A percentile compares a stretch with the other conserved stretches of the same genome.
Evolutionary conservation across 2,888 invertebrate species (phyloP).

Genomic region (Lycia hirtaria): DNA sequence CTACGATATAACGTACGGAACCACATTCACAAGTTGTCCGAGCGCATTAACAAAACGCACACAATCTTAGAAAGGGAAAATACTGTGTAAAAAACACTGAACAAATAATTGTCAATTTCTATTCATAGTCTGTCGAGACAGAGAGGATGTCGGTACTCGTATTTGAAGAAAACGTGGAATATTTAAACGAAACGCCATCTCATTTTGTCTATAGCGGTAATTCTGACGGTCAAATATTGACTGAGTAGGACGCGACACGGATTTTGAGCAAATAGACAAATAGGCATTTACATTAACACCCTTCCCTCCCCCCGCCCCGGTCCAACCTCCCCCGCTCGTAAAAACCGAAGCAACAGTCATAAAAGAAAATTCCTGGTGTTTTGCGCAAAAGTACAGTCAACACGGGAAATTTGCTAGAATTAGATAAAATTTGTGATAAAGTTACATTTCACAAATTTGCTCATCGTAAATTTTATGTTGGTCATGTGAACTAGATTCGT

Average conservation of each 20-base stretch:
- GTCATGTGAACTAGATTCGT: slow-evolving; percentile 29
- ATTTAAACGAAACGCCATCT: slow-evolving; percentile 65
- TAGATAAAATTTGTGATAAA: slow-evolving; percentile 38
- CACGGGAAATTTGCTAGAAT: slow-evolving; percentile 44
- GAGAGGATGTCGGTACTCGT: slow-evolving; percentile 40
- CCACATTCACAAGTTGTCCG: neutral
- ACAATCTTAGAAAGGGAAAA: slow-evolving; percentile 21
- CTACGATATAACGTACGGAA: slow-evolving; percentile 4
- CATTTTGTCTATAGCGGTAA: slow-evolving; percentile 82
- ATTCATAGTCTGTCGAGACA: slow-evolving; percentile 35
- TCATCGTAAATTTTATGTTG: slow-evolving; percentile 32
- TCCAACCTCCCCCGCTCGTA: slow-evolving; percentile 43
- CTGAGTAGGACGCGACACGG: slow-evolving; percentile 81
- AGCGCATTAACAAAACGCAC: neutral
- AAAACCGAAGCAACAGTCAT: slow-evolving; percentile 45
- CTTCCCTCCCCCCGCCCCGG: slow-evolving; percentile 46
- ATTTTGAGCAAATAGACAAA: slow-evolving; percentile 81
- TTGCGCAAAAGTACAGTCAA: slow-evolving; percentile 47
- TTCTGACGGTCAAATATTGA: slow-evolving; percentile 80
- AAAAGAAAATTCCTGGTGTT: slow-evolving; percentile 46
- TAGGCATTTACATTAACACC: slow-evolving; percentile 80
- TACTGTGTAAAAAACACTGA: slow-evolving; percentile 21
- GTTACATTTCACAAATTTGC: slow-evolving; percentile 24
- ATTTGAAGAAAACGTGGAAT: slow-evolving; percentile 65
- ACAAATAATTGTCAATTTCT: slow-evolving; percentile 38